Evolutionary conservation across 2,888 invertebrate genomes (phyloP).

Genomic region (Dolomedes plantarius): DNA sequence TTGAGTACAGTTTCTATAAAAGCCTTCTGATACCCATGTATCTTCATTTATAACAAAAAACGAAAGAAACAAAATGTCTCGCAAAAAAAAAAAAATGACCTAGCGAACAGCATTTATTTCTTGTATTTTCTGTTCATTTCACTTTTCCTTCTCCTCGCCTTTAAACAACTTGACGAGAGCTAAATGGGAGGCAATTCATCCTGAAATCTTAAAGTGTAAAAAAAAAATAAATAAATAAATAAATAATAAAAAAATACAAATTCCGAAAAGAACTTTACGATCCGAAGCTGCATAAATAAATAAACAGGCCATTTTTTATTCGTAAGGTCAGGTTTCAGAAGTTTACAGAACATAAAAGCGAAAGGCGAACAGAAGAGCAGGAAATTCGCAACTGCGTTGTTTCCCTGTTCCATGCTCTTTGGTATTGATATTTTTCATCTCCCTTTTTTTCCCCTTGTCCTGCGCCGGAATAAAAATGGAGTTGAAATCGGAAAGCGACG

Average conservation of each 20-base stretch:
- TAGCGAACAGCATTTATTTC: background rate
- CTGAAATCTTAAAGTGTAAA: conserved; percentile 13
- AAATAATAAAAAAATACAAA: background rate
- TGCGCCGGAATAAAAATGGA: background rate
- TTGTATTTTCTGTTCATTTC: background rate
- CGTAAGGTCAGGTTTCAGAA: background rate
- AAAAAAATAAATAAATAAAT: conserved; percentile 31
- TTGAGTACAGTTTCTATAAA: too few relatives aligned
- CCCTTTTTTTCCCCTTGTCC: background rate
- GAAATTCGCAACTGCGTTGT: conserved; percentile 16
- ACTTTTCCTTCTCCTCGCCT: background rate
- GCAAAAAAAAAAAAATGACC: too few relatives aligned
- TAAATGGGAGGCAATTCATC: conserved; percentile 51
- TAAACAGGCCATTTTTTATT: conserved; percentile 2
- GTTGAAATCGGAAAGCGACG: conserved; percentile 35
- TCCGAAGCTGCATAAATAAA: conserved; percentile 51
- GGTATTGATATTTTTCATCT: background rate
- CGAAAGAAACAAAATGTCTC: too few relatives aligned
- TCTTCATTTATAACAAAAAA: too few relatives aligned
- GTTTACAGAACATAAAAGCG: background rate
- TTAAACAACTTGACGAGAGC: conserved; percentile 56
- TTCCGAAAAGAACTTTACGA: conserved; percentile 16
- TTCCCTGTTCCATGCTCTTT: background rate
- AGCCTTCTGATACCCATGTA: too few relatives aligned
- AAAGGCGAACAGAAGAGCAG: background rate